These are phyloP conservation scores for Ophioderma brevispina DNA, from an alignment of 35 echinoderm and acorn worm species.

Conservation along the genomic window DNA sequence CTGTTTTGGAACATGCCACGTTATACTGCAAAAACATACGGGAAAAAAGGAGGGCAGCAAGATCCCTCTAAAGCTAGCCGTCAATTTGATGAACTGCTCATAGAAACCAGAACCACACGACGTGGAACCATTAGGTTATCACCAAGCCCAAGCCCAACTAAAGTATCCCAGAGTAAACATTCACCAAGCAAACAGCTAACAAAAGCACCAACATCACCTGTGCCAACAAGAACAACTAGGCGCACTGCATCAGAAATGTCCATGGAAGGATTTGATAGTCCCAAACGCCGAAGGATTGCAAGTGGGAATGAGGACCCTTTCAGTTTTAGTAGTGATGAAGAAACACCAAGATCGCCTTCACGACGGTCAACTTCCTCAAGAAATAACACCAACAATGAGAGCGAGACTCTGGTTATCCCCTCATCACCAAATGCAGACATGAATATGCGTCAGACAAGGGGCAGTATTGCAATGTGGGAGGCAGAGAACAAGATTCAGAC, in stretches of 20 bases:
- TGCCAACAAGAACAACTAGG: constrained; percentile 15
- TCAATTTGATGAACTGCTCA: constrained; percentile 66
- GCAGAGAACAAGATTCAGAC: constrained; percentile 37
- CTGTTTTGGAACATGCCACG: constrained; percentile 36
- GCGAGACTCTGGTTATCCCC: not conserved
- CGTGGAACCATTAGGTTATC: constrained; percentile 39
- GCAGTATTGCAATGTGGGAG: not conserved
- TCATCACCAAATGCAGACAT: not conserved
- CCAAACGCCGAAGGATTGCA: constrained; percentile 38
- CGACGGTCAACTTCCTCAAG: constrained; percentile 7
- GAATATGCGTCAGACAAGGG: constrained; percentile 8
- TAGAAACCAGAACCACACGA: constrained; percentile 7
- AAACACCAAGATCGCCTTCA: constrained; percentile 34
- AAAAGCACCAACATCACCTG: constrained; percentile 17
- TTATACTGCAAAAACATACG: constrained; percentile 65
- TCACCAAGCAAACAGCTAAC: constrained; percentile 31
- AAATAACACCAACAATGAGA: not conserved
- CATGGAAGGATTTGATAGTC: constrained; percentile 29
- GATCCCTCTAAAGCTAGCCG: constrained; percentile 9
- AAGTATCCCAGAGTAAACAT: constrained; percentile 28
- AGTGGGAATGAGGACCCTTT: constrained; percentile 61
- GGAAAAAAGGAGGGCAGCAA: constrained; percentile 9
- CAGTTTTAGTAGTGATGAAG: constrained; percentile 67
- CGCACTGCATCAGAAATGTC: constrained; percentile 23
- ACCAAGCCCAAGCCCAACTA: constrained; percentile 10